These are phyloP conservation scores for sheep (Ovis aries) DNA, from an alignment of 2,113 vertebrate genomes.

Conservation along the genomic window DNA sequence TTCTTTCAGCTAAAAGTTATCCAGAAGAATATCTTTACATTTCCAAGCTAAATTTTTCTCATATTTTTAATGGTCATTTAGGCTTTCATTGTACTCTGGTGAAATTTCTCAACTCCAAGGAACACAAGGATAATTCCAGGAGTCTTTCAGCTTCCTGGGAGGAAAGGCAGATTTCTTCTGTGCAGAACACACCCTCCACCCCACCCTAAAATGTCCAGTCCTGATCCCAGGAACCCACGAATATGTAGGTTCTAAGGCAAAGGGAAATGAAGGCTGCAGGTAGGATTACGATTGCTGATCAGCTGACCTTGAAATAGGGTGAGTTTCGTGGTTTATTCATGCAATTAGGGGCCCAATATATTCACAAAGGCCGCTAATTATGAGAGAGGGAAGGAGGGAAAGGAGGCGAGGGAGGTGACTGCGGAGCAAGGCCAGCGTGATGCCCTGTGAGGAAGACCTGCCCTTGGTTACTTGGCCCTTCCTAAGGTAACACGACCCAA, in stretches of 20 bases:
- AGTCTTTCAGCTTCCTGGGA: neutral
- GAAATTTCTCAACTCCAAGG: neutral
- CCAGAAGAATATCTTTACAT: neutral
- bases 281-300: neutral
- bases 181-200: neutral
- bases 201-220: neutral
- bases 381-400: neutral
- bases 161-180: neutral
- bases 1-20: neutral
- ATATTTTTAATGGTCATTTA: neutral
- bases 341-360: neutral
- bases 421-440: neutral
- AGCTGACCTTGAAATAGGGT: neutral
- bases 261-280: neutral
- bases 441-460: neutral
- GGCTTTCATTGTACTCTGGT: neutral
- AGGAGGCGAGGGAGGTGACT: no score
- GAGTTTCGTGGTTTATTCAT: no score
- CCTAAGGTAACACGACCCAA: rapidly evolving
- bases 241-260: neutral
- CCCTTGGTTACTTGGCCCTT: neutral
- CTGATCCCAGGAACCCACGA: neutral
- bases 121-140: neutral
- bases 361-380: neutral
- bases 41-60: neutral